Conservation (phyloP, 1,140 invertebrate species). For the Drosophila cardini region DNA sequence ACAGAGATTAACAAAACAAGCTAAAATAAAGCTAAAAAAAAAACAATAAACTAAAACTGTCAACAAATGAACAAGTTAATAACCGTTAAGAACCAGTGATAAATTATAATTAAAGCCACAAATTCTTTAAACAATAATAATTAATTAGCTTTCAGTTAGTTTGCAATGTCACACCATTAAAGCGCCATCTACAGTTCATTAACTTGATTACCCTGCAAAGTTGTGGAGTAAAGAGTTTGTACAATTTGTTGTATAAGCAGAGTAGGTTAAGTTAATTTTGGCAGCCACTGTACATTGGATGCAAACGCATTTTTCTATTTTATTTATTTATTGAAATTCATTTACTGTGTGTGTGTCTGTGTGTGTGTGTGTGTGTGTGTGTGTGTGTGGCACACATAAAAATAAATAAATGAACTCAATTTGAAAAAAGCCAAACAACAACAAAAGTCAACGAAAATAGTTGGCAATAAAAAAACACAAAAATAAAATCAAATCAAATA, state of each 20-base stretch:
- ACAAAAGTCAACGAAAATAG: conserved; percentile 42
- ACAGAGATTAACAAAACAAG: too few species aligned
- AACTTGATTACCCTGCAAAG: too few species aligned
- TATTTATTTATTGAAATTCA: conserved; percentile 58
- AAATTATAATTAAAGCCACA: neutral
- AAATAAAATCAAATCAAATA: conserved; percentile 3
- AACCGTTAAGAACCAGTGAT: neutral
- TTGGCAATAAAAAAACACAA: conserved; percentile 14
- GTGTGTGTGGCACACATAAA: conserved; percentile 48
- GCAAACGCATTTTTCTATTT: conserved; percentile 17
- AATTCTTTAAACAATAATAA: conserved; percentile 4
- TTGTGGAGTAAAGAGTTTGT: too few species aligned
- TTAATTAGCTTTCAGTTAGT: neutral
- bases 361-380: conserved; percentile 2
- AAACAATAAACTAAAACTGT: too few species aligned
- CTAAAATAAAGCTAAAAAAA: too few species aligned
- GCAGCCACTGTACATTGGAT: conserved; percentile 6
- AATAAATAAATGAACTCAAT: conserved; percentile 72
- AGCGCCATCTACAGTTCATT: conserved; percentile 2
- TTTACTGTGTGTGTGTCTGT: conserved; percentile 36
- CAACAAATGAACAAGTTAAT: neutral
- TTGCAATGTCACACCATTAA: neutral
- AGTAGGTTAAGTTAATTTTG: conserved; percentile 5
- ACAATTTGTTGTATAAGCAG: neutral
- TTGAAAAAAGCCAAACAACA: conserved; percentile 35